phyloP scores from a whole-genome alignment of 2,113 vertebrate genomes.

The Hippolais icterina region DNA sequence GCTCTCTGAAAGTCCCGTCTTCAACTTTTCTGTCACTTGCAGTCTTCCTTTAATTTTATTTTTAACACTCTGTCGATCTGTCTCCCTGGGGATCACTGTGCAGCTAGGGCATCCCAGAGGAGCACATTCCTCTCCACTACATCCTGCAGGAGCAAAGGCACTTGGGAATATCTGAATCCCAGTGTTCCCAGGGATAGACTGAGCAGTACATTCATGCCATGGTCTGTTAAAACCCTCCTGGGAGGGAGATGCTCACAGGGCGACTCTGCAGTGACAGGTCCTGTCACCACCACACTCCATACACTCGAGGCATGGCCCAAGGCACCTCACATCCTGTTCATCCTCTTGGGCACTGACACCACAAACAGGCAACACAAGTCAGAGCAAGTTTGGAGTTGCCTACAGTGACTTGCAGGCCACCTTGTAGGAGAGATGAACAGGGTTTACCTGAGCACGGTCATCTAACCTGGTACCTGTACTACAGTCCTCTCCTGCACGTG shows the following conservation, averaged over 20 bases:
- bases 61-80: not conserved
- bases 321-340: not conserved
- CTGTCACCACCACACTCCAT: not conserved
- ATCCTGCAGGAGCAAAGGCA: not conserved
- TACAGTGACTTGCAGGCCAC: accelerated
- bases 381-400: not conserved
- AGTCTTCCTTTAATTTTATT: constrained; percentile 24
- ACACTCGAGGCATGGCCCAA: not conserved
- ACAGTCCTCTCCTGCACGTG: not conserved
- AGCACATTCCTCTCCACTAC: not conserved
- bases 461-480: no score
- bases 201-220: accelerated
- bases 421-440: not conserved
- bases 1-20: constrained; percentile 17
- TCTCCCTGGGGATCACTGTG: not conserved
- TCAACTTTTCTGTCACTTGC: not conserved
- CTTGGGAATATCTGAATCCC: not conserved
- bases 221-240: not conserved
- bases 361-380: not conserved
- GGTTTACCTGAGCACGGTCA: accelerated
- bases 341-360: not conserved
- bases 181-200: not conserved
- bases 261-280: not conserved
- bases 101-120: not conserved
- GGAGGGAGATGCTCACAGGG: not conserved